Evolutionary conservation across 2,113 vertebrate genomes (phyloP), one percentile per base, ranked within the genome.

Genomic region (Nettapus auritus): DNA sequence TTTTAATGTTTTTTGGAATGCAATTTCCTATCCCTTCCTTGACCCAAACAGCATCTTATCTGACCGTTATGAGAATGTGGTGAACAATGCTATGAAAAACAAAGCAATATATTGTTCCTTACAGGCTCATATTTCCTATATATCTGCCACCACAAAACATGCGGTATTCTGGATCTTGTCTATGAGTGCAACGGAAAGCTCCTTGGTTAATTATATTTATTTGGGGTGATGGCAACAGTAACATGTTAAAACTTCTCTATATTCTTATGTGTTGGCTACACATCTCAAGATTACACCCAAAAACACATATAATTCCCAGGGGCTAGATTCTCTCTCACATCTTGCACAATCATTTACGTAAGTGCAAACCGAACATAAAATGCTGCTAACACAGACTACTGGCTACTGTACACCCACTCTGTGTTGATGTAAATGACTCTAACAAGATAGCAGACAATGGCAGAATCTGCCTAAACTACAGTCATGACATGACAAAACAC

Each of bases 291-390:
- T 96, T 94, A 96, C 90, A 60, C 94, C 90, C 92, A 87, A 96
- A 94, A 59, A 53, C 63, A 82, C 59, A 66, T 80, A 38, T 62
- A 87, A 94, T 96, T 93, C 92, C 94, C 93, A 80, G 90, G 42
- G 91, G 90, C 93, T 88, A 93, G 74, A 93, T 69, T 95, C 83
- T 89, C 86, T 95, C 78, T 92, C 81, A 87, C 62, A 57, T 95
- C 93, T 97, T 97, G 89, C 96, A 95, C 94, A 97, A 96, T 91
- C 95, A 55, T 95, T 93, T 95, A 96, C 95, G 95, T 96, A 96
- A 97, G 95, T 83, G 96, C 87, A 96, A 95, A 94, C 63, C 91
- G 84, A 96, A 82, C 88, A 77, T 82, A 88, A 95, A 95, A 69
- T 7, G 7, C 78, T 89, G 82, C 78, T 92, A 95, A 96, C 75